A percentile compares a stretch with the other conserved stretches of the same genome.
These are phyloP conservation scores for Sanderia malayensis DNA, from an alignment of 30 jellyfish, hydroid and myxozoan species.

Conservation along the genomic window DNA sequence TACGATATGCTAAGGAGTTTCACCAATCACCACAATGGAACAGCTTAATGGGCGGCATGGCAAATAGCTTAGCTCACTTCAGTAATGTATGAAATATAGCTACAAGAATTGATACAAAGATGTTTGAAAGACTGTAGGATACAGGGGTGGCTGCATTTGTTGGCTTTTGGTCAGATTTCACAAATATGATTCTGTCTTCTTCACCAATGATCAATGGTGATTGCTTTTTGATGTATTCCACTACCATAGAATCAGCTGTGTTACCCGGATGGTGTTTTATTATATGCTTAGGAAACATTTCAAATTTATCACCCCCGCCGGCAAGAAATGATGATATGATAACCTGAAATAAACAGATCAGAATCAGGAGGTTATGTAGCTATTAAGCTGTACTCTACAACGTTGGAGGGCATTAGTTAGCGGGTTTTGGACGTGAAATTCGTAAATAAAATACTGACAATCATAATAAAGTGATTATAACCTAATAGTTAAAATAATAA, in stretches of 20 bases:
- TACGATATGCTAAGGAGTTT: too few relatives aligned
- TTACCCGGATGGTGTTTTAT: constrained; percentile 80
- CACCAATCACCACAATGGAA: too few relatives aligned
- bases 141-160: not conserved
- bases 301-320: constrained; percentile 80
- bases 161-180: constrained; percentile 1
- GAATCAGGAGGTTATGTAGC: too few relatives aligned
- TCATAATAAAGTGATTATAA: too few relatives aligned
- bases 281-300: constrained; percentile 30
- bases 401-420: too few relatives aligned
- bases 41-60: too few relatives aligned
- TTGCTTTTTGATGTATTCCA: constrained; percentile 49
- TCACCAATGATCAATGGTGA: constrained; percentile 64
- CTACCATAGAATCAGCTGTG: constrained; percentile 51
- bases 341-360: too few relatives aligned
- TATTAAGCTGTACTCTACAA: too few relatives aligned
- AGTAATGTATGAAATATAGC: not conserved
- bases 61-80: too few relatives aligned
- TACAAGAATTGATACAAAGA: not conserved
- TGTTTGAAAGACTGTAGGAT: not conserved
- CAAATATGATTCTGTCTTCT: constrained; percentile 75
- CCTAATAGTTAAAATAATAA: too few relatives aligned
- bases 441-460: not conserved
- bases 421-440: too few relatives aligned
- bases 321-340: constrained; percentile 60